These are phyloP conservation scores for Spilarctia lutea DNA, from an alignment of 2,888 invertebrate species.

Conservation along the genomic window DNA sequence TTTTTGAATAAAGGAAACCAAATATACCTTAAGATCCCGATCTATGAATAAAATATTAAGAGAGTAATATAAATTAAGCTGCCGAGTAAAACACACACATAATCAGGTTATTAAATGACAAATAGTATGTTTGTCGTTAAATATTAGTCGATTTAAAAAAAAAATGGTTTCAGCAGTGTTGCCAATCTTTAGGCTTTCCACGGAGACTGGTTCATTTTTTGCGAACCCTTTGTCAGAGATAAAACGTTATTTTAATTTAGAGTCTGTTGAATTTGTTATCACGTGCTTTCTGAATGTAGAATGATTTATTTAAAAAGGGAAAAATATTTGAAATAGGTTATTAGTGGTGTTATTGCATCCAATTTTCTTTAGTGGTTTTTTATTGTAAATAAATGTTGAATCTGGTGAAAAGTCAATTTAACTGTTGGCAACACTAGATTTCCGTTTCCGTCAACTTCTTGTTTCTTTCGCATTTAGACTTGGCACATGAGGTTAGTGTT, in stretches of 20 bases:
- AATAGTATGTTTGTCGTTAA: not conserved
- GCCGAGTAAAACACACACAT: not conserved
- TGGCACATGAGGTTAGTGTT: constrained; percentile 80
- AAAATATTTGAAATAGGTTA: no score
- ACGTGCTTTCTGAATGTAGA: no score
- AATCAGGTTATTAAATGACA: not conserved
- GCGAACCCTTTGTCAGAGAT: not conserved
- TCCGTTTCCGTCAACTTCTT: constrained; percentile 64
- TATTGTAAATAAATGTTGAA: not conserved
- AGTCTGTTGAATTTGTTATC: not conserved
- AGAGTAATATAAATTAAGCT: no score
- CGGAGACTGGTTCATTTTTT: not conserved
- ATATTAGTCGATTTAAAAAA: not conserved
- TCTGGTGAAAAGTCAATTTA: not conserved
- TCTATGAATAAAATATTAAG: no score
- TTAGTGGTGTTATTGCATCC: no score
- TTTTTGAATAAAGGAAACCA: no score
- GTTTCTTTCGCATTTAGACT: constrained; percentile 84
- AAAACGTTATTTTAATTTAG: not conserved
- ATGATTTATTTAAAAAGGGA: no score
- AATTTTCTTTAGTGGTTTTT: not conserved
- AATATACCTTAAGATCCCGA: no score
- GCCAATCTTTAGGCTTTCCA: not conserved
- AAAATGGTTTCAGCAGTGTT: not conserved
- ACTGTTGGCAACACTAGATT: not conserved